A percentile compares a stretch with the other conserved stretches of the same genome.
Conservation (phyloP, 1,140 invertebrate genomes). For the Drosophila asahinai region DNA sequence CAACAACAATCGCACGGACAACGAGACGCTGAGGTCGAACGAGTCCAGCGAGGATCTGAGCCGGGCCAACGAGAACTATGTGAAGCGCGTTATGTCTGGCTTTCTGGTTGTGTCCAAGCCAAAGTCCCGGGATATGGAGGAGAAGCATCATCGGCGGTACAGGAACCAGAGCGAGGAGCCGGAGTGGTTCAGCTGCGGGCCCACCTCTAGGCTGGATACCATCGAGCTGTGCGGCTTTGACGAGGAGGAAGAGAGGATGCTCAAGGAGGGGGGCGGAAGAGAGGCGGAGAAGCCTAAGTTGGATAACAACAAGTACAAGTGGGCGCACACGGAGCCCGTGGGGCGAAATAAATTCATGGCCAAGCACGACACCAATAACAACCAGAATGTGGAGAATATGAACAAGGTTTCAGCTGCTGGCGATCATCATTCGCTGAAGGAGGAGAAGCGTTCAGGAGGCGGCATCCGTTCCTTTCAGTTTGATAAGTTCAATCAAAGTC, state of each 20-base stretch:
- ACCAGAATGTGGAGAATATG: constrained; percentile 59
- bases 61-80: constrained; percentile 77
- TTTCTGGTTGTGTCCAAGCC: constrained; percentile 80
- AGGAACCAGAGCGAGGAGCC: constrained; percentile 77
- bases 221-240: constrained; percentile 81
- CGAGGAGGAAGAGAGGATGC: constrained; percentile 69
- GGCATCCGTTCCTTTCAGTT: constrained; percentile 38
- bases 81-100: constrained; percentile 78
- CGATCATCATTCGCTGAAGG: constrained; percentile 32
- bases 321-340: constrained; percentile 51
- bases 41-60: constrained; percentile 66
- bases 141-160: constrained; percentile 68
- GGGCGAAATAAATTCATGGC: constrained; percentile 48
- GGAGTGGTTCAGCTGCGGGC: constrained; percentile 82
- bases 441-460: constrained; percentile 47
- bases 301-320: constrained; percentile 65
- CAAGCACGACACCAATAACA: constrained; percentile 67
- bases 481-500: constrained; percentile 51
- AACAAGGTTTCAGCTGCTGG: constrained; percentile 40
- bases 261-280: constrained; percentile 35
- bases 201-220: constrained; percentile 78
- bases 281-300: constrained; percentile 57
- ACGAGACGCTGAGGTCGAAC: constrained; percentile 63
- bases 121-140: constrained; percentile 69
- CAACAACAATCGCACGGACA: constrained; percentile 59